phyloP scores from a whole-genome alignment of 2,797 vertebrate species.

The Euphonia xanthogaster region DNA sequence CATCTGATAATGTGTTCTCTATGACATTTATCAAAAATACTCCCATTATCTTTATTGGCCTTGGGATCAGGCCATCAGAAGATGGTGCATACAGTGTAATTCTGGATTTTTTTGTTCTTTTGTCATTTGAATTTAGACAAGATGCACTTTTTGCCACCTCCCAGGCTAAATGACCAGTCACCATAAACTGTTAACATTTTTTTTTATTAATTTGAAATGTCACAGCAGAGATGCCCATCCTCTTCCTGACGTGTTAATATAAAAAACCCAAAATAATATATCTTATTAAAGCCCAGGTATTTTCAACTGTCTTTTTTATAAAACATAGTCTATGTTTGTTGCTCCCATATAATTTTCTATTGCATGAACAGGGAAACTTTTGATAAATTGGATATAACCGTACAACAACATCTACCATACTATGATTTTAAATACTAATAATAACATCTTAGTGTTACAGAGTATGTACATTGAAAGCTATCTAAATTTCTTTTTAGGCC shows the following conservation, averaged over 20 bases:
- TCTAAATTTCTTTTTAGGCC: not conserved
- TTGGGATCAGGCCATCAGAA: not conserved
- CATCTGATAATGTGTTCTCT: not conserved
- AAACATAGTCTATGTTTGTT: not conserved
- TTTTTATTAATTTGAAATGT: not conserved
- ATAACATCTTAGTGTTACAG: not conserved
- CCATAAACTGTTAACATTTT: not conserved
- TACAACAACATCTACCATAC: not conserved
- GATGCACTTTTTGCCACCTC: not conserved
- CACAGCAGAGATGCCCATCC: not conserved
- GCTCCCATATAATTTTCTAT: not conserved
- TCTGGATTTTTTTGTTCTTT: not conserved
- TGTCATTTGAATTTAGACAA: not conserved
- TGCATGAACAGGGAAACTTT: not conserved
- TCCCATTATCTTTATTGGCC: not conserved
- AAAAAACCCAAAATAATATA: accelerated
- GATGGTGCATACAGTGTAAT: not conserved
- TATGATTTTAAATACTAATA: not conserved
- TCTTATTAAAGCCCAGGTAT: not conserved
- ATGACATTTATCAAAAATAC: not conserved
- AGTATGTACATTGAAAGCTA: not conserved
- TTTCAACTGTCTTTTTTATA: not conserved
- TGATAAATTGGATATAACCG: not conserved
- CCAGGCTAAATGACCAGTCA: not conserved
- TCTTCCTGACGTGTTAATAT: not conserved